phyloP scores from a whole-genome alignment of 2,888 invertebrate genomes.

The Protodeltote pygarga region DNA sequence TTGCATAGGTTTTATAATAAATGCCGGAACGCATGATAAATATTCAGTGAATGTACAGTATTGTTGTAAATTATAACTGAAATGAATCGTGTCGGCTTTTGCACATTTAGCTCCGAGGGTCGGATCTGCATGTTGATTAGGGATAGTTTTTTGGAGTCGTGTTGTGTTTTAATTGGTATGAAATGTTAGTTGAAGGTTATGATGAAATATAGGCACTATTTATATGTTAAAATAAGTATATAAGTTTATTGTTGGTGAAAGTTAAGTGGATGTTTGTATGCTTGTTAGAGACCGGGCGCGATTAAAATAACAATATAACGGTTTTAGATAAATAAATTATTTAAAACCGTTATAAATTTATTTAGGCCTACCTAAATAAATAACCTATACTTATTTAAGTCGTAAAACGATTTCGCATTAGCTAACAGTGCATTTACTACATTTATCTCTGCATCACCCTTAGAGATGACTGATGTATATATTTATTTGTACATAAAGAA shows the following conservation, averaged over 20 bases:
- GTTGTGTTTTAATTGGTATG: background rate
- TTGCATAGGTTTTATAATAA: conserved; percentile 55
- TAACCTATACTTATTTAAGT: too few species aligned
- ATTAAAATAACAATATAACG: too few species aligned
- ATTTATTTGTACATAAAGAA: too few species aligned
- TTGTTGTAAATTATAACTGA: conserved; percentile 39
- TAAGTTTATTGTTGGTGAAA: background rate
- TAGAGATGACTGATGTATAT: too few species aligned
- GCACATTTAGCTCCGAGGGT: conserved; percentile 22
- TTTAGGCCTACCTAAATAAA: too few species aligned
- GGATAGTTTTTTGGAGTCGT: conserved; percentile 33
- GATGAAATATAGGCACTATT: too few species aligned
- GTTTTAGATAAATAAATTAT: too few species aligned
- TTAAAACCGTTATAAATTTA: background rate
- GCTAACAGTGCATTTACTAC: too few species aligned
- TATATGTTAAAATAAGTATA: too few species aligned
- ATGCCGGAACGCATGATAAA: conserved; percentile 49
- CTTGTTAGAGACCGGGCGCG: too few species aligned
- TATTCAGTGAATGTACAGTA: conserved; percentile 47
- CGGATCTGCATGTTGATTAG: conserved; percentile 39
- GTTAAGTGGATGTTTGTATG: background rate
- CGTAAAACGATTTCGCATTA: too few species aligned
- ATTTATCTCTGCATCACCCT: too few species aligned
- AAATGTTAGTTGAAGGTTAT: conserved; percentile 4
- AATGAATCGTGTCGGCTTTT: conserved; percentile 40